Evolutionary conservation across 1,140 invertebrate genomes (phyloP), one percentile per base, ranked within the genome.

Genomic region (Drosophila kohkoa): DNA sequence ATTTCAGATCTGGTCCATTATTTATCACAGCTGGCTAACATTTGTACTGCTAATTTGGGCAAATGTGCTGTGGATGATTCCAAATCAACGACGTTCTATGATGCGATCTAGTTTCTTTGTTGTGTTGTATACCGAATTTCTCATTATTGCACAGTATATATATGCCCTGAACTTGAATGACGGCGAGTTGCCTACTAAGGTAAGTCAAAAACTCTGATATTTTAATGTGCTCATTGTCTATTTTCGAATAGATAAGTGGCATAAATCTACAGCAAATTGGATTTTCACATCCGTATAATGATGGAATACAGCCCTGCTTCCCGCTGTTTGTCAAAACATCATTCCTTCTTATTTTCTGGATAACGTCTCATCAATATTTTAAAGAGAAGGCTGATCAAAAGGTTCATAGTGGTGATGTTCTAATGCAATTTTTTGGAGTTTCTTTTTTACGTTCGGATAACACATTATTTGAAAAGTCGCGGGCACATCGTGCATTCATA

Each of bases 21-120:
- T 98, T 72, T 99, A 98, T 93, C 98, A 99, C 92, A 99, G 98
- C 89, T 99, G 98, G 97, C 93, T 99, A 54, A 98, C 98, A 0
- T 99, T 99, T 91, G 96, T 98, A 1, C 94, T 99, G 25, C 94
- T 99, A 1, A 93, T 99, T 68, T 98, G 96, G 95, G 98, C 99
- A 0, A 98, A 98, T 92, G 93, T 99, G 41, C 94, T 99, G 30
- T 99, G 98, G 99, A 96, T 99, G 94, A 95, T 99, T 82, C 98
- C 95, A 8, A 96, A 99, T 93, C 98, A 99, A 90, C 94, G 98
- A 16, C 95, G 95, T 52, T 96, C 96, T 51, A 99, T 98, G 95
- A 95, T 99, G 85, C 94, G 96, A 58, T 96, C 97, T 4, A 99
- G 98, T 32, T 98, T 98, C 0, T 95, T 97, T 63, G 93, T 99